Percentiles rank a stretch among this genome's conserved stretches.
Evolutionary conservation across 2,888 invertebrate genomes (phyloP).

Genomic region (Ormyrus labotus): DNA sequence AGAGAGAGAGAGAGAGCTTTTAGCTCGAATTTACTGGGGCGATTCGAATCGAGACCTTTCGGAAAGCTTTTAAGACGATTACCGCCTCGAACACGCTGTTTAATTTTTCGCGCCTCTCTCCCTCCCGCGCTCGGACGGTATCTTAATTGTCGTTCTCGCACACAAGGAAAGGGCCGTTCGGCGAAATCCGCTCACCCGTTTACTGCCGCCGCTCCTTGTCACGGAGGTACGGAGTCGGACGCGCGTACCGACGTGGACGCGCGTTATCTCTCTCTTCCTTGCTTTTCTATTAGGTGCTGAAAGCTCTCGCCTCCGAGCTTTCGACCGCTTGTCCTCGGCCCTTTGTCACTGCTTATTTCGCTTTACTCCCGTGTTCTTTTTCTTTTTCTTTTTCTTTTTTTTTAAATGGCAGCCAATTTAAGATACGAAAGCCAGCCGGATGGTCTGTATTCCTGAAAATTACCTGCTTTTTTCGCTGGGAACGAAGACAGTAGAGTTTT

Average conservation of each 20-base stretch:
- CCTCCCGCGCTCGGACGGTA: not conserved
- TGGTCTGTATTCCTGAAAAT: not conserved
- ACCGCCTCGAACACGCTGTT: slow-evolving; percentile 20
- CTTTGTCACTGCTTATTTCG: slow-evolving; percentile 37
- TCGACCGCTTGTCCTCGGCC: not conserved
- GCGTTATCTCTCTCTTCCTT: not conserved
- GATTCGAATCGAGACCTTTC: slow-evolving; percentile 1
- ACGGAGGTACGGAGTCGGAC: slow-evolving; percentile 29
- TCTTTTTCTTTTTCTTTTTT: no score
- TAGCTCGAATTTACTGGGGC: slow-evolving; percentile 28
- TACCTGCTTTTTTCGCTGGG: no score
- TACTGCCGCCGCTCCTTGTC: slow-evolving; percentile 28
- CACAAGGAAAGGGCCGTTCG: not conserved
- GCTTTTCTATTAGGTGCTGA: slow-evolving; percentile 29
- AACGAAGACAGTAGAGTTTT: no score
- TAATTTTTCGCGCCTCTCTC: slow-evolving; percentile 26
- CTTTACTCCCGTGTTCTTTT: not conserved
- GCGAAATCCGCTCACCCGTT: slow-evolving; percentile 37
- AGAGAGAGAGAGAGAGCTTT: not conserved
- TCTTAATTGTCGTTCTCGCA: slow-evolving; percentile 15
- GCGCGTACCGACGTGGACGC: slow-evolving; percentile 12
- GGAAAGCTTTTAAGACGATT: slow-evolving; percentile 51
- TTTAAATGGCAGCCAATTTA: no score
- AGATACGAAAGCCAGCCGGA: slow-evolving; percentile 31
- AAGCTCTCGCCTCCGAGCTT: slow-evolving; percentile 19